Base-by-base conservation (phyloP, 2,797 vertebrate species). In the Channa striata region DNA sequence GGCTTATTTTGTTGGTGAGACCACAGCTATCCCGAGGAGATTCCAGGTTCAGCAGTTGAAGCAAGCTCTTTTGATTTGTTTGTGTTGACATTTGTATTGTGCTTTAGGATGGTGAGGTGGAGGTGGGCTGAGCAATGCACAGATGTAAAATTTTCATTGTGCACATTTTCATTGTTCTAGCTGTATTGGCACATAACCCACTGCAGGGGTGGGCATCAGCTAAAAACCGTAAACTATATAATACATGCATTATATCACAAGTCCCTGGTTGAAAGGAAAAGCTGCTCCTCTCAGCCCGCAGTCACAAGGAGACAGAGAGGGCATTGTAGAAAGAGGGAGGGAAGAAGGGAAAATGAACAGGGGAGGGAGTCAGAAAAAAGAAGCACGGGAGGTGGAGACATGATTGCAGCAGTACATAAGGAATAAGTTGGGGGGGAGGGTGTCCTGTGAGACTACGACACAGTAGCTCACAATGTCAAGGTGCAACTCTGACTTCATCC, bases 291-390 rank as follows among this genome's bases (percentile, higher is more conserved):
- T 79, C 62, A 81, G 80, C 72, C 86, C 58, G 84, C 90, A 93
- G 86, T 89, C 81, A 83, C 92, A 93, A 91, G 91, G 90, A 90
- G 92, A 93, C 83, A 62, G 87, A 86, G 87, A 91, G 89, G 89
- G 83, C 90, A 91, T 77, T 11, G 30, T 59, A 54, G 65, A 73
- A 75, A 72, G 71, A 62, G 79, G 70, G 62, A 66, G 63, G 42
- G 50, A 58, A 52, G 19, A 19, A 36, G 63, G 44, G 64, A 59
- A 61, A 36, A 40, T 40, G 57, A 56, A 34, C 44, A 19, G 50
- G 62, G 30, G 17, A 37, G 54, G 19, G 57, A 51, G 57, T 19
- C 52, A 53, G 21, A 46, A 43, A 74, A 77, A 75, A 61, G 54
- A 69, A 77, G 73, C 23, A 53, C 78, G 78, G 74, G 68, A 84